phyloP scores from a whole-genome alignment of 2,888 invertebrate species.

The Hybos culiciformis region DNA sequence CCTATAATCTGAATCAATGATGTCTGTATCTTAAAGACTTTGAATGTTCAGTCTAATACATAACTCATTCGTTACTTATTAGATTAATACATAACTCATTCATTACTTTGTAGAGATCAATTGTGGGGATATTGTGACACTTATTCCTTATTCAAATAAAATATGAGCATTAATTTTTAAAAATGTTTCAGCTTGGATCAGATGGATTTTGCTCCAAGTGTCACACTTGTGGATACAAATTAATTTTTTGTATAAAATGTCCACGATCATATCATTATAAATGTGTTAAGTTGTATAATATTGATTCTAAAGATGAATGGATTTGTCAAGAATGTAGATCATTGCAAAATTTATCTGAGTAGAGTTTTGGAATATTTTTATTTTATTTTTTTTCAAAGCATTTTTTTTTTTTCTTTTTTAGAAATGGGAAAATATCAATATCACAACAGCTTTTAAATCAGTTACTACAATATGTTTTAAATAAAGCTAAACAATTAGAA shows the following conservation, averaged over 20 bases:
- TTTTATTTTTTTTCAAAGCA: not conserved
- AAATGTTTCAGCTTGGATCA: slow-evolving; percentile 39
- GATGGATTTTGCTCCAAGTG: slow-evolving; percentile 89
- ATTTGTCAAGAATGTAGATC: slow-evolving; percentile 84
- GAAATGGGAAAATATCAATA: slow-evolving; percentile 25
- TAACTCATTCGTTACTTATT: too few relatives aligned
- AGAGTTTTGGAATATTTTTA: slow-evolving; percentile 23
- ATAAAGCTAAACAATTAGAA: slow-evolving; percentile 63
- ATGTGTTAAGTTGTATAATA: slow-evolving; percentile 47
- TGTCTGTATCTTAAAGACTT: too few relatives aligned
- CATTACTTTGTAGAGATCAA: too few relatives aligned
- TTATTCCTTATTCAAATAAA: too few relatives aligned
- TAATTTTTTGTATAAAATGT: slow-evolving; percentile 63
- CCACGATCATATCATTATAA: slow-evolving; percentile 71
- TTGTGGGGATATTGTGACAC: too few relatives aligned
- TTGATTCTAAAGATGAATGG: slow-evolving; percentile 46
- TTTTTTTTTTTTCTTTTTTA: slow-evolving; percentile 12
- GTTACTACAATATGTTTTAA: slow-evolving; percentile 63
- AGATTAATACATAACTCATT: too few relatives aligned
- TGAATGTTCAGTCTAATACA: too few relatives aligned
- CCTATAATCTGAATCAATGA: too few relatives aligned
- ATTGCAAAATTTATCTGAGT: too few relatives aligned
- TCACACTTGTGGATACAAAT: slow-evolving; percentile 51
- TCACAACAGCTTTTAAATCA: slow-evolving; percentile 52
- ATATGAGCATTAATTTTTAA: too few relatives aligned